Conservation (phyloP, 2,888 invertebrate species). For the Galeruca laticollis region DNA sequence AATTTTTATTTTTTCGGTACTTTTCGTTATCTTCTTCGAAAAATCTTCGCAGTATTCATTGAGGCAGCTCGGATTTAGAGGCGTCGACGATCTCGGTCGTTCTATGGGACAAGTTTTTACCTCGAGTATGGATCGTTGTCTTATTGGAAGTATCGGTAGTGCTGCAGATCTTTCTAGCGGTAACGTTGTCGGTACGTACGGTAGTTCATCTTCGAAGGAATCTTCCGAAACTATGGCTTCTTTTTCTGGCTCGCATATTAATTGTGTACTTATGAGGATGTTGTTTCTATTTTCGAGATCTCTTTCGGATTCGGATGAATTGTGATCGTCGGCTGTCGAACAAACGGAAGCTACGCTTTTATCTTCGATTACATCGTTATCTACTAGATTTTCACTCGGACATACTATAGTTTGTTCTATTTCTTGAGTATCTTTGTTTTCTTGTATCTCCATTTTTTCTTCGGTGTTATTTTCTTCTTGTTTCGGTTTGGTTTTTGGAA, state of each 20-base stretch:
- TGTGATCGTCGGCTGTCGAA: slow-evolving; percentile 64
- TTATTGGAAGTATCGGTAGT: slow-evolving; percentile 84
- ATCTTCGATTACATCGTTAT: slow-evolving; percentile 24
- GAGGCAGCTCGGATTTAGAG: slow-evolving; percentile 78
- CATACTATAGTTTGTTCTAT: not conserved
- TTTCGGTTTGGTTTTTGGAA: slow-evolving; percentile 56
- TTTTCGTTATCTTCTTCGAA: slow-evolving; percentile 58
- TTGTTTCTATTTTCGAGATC: slow-evolving; percentile 71
- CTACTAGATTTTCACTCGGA: not conserved
- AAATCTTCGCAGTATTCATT: slow-evolving; percentile 76
- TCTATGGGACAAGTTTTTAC: slow-evolving; percentile 79
- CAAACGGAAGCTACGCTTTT: slow-evolving; percentile 32
- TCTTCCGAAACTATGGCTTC: slow-evolving; percentile 84
- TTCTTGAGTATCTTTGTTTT: not conserved
- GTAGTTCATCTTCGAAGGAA: slow-evolving; percentile 86
- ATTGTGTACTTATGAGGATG: slow-evolving; percentile 64
- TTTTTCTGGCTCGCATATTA: slow-evolving; percentile 76
- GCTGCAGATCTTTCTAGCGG: slow-evolving; percentile 87
- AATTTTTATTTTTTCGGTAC: slow-evolving; percentile 77
- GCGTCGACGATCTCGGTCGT: slow-evolving; percentile 79
- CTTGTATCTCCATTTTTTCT: slow-evolving; percentile 25
- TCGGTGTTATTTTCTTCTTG: slow-evolving; percentile 30
- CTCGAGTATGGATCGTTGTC: slow-evolving; percentile 74
- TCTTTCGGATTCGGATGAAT: slow-evolving; percentile 79
- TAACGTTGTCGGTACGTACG: slow-evolving; percentile 90